Base-by-base conservation (phyloP, 2,113 vertebrate genomes). In the Triplophysa rosa region DNA sequence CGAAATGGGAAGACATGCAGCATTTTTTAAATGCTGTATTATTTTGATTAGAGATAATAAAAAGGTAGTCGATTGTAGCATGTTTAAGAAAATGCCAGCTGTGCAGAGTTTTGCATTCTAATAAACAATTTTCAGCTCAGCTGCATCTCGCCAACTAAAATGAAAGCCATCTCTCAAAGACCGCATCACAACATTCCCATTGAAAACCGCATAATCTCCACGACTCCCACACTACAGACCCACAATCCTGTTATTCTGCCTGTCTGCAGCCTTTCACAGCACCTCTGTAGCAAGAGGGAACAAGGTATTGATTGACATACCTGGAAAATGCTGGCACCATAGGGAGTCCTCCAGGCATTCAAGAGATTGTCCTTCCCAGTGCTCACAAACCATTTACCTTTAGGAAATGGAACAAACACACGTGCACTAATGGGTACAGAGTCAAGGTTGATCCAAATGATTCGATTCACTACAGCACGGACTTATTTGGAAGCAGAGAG, bases 341-440 rank as follows among this genome's bases (percentile, higher is more conserved):
- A 99, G 0, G 97, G 97, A 11, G 97, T 95, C 92, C 97, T 92
- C 97, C 97, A 99, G 81, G 97, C 97, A 0, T 99, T 99, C 84
- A 99, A 95, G 65, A 99, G 94, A 90, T 99, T 99, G 89, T 99
- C 97, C 82, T 99, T 99, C 62, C 97, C 97, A 0, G 97, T 99
- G 89, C 97, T 99, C 89, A 99, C 96, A 65, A 99, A 99, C 97
- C 97, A 98, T 91, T 99, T 99, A 68, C 97, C 97, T 99, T 88
- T 54, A 90, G 64, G 63, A 83, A 75, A 84, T 29, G 29, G 19
- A 87, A 67, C 59, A 29, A 79, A 72, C 42, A 69, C 76, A n/a
- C 75, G 49, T 61, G 66, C 13, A 40, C 26, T 40, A 54, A 67
- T 69, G n/a, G 69, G 66, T 49, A 75, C 79, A 80, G 52, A 74